These are phyloP conservation scores for Trilocha varians DNA, from an alignment of 2,888 invertebrate genomes.

Conservation along the genomic window DNA sequence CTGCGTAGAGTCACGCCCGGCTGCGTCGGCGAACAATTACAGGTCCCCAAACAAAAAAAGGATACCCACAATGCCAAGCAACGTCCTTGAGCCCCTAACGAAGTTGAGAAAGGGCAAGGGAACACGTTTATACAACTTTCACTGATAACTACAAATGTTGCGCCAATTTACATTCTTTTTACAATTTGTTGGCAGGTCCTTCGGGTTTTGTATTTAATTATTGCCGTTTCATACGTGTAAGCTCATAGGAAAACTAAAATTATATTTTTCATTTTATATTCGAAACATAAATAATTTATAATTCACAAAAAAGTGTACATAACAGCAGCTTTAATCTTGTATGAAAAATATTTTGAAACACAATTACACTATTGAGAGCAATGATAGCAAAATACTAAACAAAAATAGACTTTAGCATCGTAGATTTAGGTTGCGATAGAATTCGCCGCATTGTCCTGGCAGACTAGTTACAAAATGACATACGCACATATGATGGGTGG, in stretches of 20 bases:
- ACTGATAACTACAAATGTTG: constrained; percentile 62
- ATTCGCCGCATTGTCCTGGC: constrained; percentile 45
- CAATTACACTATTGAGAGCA: too few species aligned
- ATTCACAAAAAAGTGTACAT: too few species aligned
- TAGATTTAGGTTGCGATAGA: constrained; percentile 57
- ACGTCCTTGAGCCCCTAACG: constrained; percentile 69
- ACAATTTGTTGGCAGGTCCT: too few species aligned
- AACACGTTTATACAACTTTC: constrained; percentile 71
- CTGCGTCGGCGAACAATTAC: constrained; percentile 67
- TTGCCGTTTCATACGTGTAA: too few species aligned
- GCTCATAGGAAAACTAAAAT: too few species aligned
- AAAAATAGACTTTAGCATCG: too few species aligned
- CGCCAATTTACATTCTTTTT: constrained; percentile 21
- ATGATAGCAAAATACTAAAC: too few species aligned
- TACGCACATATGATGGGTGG: constrained; percentile 23
- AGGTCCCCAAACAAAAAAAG: constrained; percentile 50
- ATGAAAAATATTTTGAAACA: too few species aligned
- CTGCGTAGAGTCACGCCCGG: constrained; percentile 48
- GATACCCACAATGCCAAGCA: constrained; percentile 56
- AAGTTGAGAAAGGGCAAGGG: constrained; percentile 70
- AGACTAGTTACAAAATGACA: constrained; percentile 48
- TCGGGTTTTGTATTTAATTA: too few species aligned
- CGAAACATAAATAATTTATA: too few species aligned
- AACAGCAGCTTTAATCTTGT: too few species aligned
- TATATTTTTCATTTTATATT: too few species aligned